phyloP scores from a whole-genome alignment of 2,113 vertebrate genomes.

The Lampris megalopsis region DNA sequence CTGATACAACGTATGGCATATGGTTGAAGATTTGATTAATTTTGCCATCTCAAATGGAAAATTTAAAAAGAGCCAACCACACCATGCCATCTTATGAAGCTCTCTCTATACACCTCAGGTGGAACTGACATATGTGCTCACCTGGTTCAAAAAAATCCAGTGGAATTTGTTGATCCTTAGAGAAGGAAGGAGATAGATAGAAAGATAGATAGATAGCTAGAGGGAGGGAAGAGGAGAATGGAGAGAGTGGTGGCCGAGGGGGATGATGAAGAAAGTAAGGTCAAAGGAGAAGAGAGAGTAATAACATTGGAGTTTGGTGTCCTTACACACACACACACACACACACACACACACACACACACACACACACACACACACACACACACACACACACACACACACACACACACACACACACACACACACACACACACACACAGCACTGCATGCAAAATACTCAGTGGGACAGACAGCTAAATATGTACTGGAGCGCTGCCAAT shows the following conservation, averaged over 20 bases:
- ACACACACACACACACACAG: slow-evolving; percentile 30
- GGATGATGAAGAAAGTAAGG: background rate
- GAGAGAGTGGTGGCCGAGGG: background rate
- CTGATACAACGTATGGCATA: background rate
- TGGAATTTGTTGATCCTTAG: slow-evolving; percentile 6
- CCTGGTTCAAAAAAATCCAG: background rate
- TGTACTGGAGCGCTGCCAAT: slow-evolving; percentile 74
- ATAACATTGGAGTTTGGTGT: slow-evolving; percentile 26
- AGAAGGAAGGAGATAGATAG: slow-evolving; percentile 5
- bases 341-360: background rate
- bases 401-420: background rate
- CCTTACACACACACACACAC: slow-evolving; percentile 6
- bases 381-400: background rate
- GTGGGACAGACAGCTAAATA: slow-evolving; percentile 74
- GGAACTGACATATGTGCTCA: background rate
- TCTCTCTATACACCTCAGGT: slow-evolving; percentile 18
- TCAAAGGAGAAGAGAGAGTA: slow-evolving; percentile 38
- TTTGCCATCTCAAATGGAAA: slow-evolving; percentile 9
- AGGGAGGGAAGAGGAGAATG: slow-evolving; percentile 39
- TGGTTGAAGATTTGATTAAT: background rate
- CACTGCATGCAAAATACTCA: slow-evolving; percentile 46
- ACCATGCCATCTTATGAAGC: slow-evolving; percentile 1
- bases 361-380: slow-evolving; percentile 26
- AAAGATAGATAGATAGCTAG: slow-evolving; percentile 33
- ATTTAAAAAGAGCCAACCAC: slow-evolving; percentile 16